These are phyloP conservation scores for Galleria mellonella DNA, from an alignment of 1,140 invertebrate genomes.

Conservation along the genomic window DNA sequence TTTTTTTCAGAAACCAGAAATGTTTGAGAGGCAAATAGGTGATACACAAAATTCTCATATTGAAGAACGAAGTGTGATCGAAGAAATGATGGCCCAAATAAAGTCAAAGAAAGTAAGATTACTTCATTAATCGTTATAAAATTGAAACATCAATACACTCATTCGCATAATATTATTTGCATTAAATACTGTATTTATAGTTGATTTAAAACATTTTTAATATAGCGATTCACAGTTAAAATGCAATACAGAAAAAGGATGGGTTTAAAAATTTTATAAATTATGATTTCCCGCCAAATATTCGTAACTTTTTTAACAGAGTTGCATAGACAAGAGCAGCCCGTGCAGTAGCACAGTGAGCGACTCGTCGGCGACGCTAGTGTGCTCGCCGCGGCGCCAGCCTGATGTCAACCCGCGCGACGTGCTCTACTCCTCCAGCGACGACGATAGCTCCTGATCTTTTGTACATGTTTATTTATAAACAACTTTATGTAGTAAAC, in stretches of 20 bases:
- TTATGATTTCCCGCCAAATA: too few species aligned
- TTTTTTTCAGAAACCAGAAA: conserved; percentile 41
- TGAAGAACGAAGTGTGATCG: conserved; percentile 22
- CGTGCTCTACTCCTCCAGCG: conserved; percentile 42
- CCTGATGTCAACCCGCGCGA: conserved; percentile 34
- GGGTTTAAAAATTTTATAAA: too few species aligned
- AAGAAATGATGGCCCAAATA: conserved; percentile 28
- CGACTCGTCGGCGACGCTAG: conserved; percentile 51
- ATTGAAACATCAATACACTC: too few species aligned
- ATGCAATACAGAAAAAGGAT: too few species aligned
- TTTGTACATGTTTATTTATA: neutral
- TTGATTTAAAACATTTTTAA: too few species aligned
- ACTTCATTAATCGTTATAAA: too few species aligned
- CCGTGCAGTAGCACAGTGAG: conserved; percentile 34
- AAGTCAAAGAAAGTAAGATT: conserved; percentile 36
- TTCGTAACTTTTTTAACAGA: conserved; percentile 5
- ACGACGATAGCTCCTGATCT: conserved; percentile 26
- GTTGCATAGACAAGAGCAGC: conserved; percentile 12
- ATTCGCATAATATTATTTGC: too few species aligned
- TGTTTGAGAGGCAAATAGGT: conserved; percentile 57
- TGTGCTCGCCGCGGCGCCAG: conserved; percentile 23
- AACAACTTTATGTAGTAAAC: conserved; percentile 1
- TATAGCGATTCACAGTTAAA: too few species aligned
- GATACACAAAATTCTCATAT: conserved; percentile 32
- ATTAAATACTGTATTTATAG: too few species aligned